These are phyloP conservation scores for Melanotaenia maccullochi DNA, from an alignment of 2,797 vertebrate genomes.

Conservation along the genomic window DNA sequence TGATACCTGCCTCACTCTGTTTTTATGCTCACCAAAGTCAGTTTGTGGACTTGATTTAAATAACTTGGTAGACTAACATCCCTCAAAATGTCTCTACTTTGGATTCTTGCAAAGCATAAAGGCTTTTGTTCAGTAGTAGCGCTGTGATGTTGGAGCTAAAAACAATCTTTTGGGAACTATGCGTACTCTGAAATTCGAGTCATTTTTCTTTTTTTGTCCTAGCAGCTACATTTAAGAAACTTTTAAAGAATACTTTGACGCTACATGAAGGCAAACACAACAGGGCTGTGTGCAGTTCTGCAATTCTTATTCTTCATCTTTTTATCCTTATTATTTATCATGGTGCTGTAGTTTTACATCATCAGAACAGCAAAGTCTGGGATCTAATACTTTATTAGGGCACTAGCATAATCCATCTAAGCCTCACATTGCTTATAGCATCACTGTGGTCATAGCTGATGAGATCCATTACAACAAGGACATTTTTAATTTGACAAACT, in stretches of 20 bases:
- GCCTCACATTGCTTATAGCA: background rate
- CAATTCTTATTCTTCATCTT: background rate
- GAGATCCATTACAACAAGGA: background rate
- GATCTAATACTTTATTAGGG: background rate
- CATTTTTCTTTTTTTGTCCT: background rate
- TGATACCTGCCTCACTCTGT: constrained; percentile 52
- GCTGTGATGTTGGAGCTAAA: background rate
- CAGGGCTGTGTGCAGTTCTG: background rate
- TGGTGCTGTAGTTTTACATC: background rate
- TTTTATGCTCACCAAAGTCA: constrained; percentile 67
- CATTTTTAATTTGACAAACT: background rate
- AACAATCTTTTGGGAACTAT: background rate
- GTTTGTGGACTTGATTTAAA: constrained; percentile 54
- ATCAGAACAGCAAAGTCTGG: background rate
- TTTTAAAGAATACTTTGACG: background rate
- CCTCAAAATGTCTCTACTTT: constrained; percentile 28
- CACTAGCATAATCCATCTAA: background rate
- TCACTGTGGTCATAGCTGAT: background rate
- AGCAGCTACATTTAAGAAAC: background rate
- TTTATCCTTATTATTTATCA: background rate
- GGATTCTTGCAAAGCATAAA: background rate
- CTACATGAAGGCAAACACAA: background rate
- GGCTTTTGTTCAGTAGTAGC: background rate
- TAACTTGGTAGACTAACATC: constrained; percentile 29
- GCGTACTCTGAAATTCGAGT: background rate